Evolutionary conservation across 2,113 vertebrate genomes (phyloP).

Genomic region (Pluvialis apricaria): DNA sequence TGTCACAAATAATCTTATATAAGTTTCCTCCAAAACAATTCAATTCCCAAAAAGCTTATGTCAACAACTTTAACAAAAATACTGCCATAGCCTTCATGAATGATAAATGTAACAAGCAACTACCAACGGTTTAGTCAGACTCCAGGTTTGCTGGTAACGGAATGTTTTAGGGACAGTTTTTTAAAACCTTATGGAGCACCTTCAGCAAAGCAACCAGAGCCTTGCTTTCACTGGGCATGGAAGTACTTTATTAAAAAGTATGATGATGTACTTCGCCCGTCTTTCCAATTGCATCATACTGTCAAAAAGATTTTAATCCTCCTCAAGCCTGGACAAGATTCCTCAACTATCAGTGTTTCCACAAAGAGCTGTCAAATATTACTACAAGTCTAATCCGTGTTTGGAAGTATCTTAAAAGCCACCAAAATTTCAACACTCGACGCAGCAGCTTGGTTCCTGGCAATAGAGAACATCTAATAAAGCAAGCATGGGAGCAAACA

Average conservation of each 20-base stretch:
- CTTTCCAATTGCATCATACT: not conserved
- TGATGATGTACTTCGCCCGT: not conserved
- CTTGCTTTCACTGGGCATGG: not conserved
- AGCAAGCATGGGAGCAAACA: not conserved
- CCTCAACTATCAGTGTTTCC: not conserved
- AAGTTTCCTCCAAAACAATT: not conserved
- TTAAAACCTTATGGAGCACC: not conserved
- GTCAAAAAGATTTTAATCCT: not conserved
- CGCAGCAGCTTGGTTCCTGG: not conserved
- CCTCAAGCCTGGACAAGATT: not conserved
- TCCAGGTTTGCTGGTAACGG: not conserved
- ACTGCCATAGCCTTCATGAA: not conserved
- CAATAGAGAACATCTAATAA: not conserved
- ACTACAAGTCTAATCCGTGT: not conserved
- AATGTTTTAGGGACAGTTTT: not conserved
- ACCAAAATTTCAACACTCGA: not conserved
- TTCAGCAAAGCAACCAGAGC: not conserved
- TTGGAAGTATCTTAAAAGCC: not conserved
- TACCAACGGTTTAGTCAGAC: not conserved
- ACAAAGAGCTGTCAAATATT: not conserved
- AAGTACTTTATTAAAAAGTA: not conserved
- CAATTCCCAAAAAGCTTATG: not conserved
- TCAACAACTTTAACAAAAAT: not conserved
- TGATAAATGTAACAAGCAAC: accelerated
- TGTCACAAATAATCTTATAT: not conserved